Conservation (phyloP, 2,113 vertebrate species). For the Salvelinus namaycush region DNA sequence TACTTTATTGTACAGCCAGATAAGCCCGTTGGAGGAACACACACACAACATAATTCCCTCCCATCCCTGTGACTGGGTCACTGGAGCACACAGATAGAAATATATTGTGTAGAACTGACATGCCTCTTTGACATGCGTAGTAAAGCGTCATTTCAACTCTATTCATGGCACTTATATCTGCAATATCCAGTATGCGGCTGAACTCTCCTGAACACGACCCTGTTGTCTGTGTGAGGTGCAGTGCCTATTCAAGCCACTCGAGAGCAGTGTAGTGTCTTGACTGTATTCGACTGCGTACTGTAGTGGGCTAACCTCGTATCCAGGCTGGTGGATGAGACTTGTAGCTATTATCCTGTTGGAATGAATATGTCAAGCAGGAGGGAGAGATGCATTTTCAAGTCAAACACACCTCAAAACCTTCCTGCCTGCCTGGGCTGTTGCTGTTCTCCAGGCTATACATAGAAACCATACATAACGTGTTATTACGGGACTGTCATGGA, state of each 20-base stretch:
- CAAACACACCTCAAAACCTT: not conserved
- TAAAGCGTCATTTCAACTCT: no score
- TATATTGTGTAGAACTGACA: no score
- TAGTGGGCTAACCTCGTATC: no score
- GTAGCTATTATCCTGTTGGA: no score
- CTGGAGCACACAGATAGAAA: not conserved
- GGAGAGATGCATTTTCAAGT: no score
- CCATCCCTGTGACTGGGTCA: not conserved
- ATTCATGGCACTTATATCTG: no score
- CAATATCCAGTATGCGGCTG: no score
- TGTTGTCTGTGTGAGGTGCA: not conserved
- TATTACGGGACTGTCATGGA: not conserved
- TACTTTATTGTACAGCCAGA: no score
- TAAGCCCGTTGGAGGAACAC: not conserved
- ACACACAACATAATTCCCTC: constrained; percentile 1
- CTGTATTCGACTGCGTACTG: not conserved
- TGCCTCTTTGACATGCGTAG: no score
- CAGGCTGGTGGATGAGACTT: no score
- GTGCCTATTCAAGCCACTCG: constrained; percentile 8
- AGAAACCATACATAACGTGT: not conserved
- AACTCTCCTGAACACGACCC: no score
- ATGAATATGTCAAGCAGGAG: no score
- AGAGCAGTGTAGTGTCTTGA: constrained; percentile 22
- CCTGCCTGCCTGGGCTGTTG: not conserved
- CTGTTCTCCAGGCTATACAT: not conserved